Base-by-base conservation (phyloP, 2,797 vertebrate species). In the Betta splendens region DNA sequence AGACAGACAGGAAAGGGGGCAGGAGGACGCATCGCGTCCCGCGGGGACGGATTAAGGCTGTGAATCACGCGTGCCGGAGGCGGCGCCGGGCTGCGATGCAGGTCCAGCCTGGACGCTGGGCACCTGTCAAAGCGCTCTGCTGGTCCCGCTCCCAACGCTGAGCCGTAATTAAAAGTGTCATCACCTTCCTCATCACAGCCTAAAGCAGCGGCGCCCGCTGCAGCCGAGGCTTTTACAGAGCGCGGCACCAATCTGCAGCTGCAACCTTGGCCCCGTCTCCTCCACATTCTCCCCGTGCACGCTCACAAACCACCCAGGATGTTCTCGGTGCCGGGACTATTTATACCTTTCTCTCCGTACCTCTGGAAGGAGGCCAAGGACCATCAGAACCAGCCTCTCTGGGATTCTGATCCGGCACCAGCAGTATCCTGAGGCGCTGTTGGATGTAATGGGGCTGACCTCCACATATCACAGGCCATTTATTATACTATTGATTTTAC, bases 401-500 rank as follows among this genome's bases (percentile, higher is more conserved):
- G 45, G 69, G 68, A 53, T 59, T 47, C 75, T 22, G 60, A 21
- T 71, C 25, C 28, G 51, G 39, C 53, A 50, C 36, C 22, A 25
- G 29, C 28, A 29, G 28, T 29, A 9, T 49, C 49, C 60, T 2
- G 38, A 57, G 52, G 39, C 40, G 5, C 35, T 16, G 69, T n/a
- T 43, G 39, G 40, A 47, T 20, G n/a, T 22, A 62, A 56, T 32
- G 50, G 37, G 9, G 25, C 43, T 33, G 26, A 16, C 20, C 59
- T 43, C 28, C 58, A 20, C 39, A 43, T 57, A 39, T 78, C 67
- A 69, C 26, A n/a, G 29, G 47, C 36, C 45, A 64, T 72, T 72
- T 67, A 75, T 75, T 67, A 60, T 22, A 3, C 37, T 39, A 71
- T 72, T 53, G 62, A 75, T 75, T 77, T 79, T 56, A 53, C 61